Percentiles rank a stretch among this genome's conserved stretches.
phyloP scores from a whole-genome alignment of 2,888 invertebrate species.

The Dyspetes luteomarginatus region DNA sequence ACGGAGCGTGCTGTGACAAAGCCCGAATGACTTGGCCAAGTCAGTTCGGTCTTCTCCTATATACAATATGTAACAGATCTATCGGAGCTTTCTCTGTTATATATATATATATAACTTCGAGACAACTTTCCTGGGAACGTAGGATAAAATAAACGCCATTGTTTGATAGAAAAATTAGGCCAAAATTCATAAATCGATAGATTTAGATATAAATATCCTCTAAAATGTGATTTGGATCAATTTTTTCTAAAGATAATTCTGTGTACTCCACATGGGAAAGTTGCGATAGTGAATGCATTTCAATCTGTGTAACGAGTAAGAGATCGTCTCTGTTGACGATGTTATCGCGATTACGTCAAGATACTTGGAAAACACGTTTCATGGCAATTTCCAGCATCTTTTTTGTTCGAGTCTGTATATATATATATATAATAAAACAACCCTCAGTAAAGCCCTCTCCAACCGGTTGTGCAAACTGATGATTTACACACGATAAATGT shows the following conservation, averaged over 20 bases:
- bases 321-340: neutral
- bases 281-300: no score
- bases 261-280: no score
- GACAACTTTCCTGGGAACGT: neutral
- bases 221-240: no score
- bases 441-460: neutral
- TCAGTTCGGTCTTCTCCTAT: constrained; percentile 40
- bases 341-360: neutral
- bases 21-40: constrained; percentile 50
- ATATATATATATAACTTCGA: neutral
- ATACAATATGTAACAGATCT: neutral
- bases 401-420: neutral
- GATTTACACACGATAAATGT: constrained; percentile 24
- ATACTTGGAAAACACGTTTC: constrained; percentile 3
- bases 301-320: neutral
- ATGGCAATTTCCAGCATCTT: constrained; percentile 11
- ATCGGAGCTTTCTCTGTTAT: no score
- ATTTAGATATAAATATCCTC: no score
- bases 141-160: constrained; percentile 8
- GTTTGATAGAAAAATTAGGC: neutral
- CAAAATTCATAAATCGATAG: neutral
- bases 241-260: no score
- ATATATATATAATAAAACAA: constrained; percentile 11
- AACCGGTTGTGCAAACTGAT: constrained; percentile 14
- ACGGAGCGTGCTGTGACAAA: constrained; percentile 13